phyloP scores from a whole-genome alignment of 2,113 vertebrate species.

The Bos taurus region DNA sequence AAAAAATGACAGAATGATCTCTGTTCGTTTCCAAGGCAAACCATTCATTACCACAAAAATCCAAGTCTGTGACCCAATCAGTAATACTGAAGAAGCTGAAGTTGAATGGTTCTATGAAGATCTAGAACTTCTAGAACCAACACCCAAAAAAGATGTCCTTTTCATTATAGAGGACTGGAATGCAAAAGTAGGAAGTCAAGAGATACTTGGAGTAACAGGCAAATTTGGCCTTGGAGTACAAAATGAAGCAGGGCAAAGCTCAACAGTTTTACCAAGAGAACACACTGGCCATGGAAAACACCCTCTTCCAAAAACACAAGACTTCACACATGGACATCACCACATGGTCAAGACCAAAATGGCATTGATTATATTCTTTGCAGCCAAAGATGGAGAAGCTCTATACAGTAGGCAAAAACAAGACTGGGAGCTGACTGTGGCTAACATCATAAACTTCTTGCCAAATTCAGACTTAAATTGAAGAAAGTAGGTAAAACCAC shows the following conservation, averaged over 20 bases:
- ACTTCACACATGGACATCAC: neutral
- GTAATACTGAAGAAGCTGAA: neutral
- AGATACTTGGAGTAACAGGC: neutral
- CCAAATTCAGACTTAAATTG: neutral
- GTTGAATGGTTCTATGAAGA: neutral
- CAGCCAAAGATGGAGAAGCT: neutral
- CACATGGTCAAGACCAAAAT: neutral
- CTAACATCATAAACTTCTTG: neutral
- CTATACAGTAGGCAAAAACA: neutral
- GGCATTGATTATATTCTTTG: neutral
- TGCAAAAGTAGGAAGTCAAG: neutral
- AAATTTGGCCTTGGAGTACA: neutral
- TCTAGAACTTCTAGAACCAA: neutral
- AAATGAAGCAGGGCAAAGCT: neutral
- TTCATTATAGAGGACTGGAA: neutral
- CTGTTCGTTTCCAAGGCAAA: neutral
- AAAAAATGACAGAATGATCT: neutral
- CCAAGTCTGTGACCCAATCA: neutral
- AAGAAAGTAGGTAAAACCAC: neutral
- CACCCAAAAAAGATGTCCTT: neutral
- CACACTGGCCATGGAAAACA: neutral
- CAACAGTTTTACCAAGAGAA: neutral
- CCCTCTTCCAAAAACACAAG: neutral
- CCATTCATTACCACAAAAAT: neutral
- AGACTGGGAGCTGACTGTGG: neutral